These are phyloP conservation scores for Drosophila bipectinata DNA, from an alignment of 1,140 invertebrate genomes.

Conservation along the genomic window DNA sequence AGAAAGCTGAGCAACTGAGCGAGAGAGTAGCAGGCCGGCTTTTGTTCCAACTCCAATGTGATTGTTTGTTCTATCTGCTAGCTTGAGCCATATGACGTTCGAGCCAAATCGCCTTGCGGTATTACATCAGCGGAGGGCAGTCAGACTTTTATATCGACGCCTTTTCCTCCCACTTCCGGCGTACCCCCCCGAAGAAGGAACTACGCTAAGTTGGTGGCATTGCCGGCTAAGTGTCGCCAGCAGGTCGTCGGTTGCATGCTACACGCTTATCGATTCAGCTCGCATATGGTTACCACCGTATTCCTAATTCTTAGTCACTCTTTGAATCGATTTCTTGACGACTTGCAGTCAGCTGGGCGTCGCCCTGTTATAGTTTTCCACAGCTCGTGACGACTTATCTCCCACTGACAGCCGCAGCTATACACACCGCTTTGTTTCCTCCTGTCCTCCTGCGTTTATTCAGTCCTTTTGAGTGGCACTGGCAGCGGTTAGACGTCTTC, in stretches of 20 bases:
- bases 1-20: neutral
- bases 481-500: neutral
- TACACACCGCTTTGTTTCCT: slow-evolving; percentile 28
- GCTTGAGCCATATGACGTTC: slow-evolving; percentile 65
- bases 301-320: slow-evolving; percentile 44
- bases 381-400: slow-evolving; percentile 19
- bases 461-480: slow-evolving; percentile 6
- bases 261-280: slow-evolving; percentile 48
- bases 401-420: slow-evolving; percentile 26
- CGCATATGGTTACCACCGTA: slow-evolving; percentile 39
- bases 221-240: slow-evolving; percentile 66
- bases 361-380: slow-evolving; percentile 22
- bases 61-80: slow-evolving; percentile 41
- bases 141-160: slow-evolving; percentile 61
- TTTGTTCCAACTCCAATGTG: slow-evolving; percentile 38
- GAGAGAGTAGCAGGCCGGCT: slow-evolving; percentile 52
- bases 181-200: slow-evolving; percentile 1
- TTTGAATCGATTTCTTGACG: slow-evolving; percentile 35
- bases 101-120: slow-evolving; percentile 74
- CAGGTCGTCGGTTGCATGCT: slow-evolving; percentile 43
- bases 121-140: slow-evolving; percentile 76
- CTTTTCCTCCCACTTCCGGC: slow-evolving; percentile 39
- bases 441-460: slow-evolving; percentile 10
- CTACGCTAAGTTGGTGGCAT: slow-evolving; percentile 34
- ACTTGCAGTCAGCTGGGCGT: slow-evolving; percentile 48